Evolutionary conservation across 2,888 invertebrate genomes (phyloP).

Genomic region (Cheilosia scutellata): DNA sequence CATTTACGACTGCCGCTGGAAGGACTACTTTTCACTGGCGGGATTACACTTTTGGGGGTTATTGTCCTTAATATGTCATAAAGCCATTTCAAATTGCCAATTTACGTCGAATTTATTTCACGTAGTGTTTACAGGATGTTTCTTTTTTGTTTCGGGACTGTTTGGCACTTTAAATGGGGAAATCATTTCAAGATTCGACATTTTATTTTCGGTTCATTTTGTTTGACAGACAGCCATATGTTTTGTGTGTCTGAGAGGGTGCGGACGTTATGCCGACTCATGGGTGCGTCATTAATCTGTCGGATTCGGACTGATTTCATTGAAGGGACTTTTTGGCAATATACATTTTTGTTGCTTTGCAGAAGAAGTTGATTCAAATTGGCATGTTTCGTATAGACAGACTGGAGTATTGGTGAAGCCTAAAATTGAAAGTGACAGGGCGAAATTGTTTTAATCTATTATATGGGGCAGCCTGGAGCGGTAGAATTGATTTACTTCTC

Average conservation of each 20-base stretch:
- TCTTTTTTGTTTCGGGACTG: constrained; percentile 37
- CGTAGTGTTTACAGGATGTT: constrained; percentile 75
- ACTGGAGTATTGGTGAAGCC: not conserved
- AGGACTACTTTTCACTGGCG: constrained; percentile 31
- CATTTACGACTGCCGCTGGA: constrained; percentile 70
- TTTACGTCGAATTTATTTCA: constrained; percentile 76
- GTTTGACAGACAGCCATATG: not conserved
- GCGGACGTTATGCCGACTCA: constrained; percentile 32
- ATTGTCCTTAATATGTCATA: constrained; percentile 76
- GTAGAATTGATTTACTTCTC: not conserved
- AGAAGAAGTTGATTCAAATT: constrained; percentile 45
- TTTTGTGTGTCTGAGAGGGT: not conserved
- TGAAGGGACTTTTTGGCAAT: not conserved
- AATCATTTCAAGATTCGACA: constrained; percentile 56
- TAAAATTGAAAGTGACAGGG: constrained; percentile 38
- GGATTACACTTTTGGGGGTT: constrained; percentile 69
- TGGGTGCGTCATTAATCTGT: constrained; percentile 43
- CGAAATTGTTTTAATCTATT: constrained; percentile 6
- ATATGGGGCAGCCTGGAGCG: not conserved
- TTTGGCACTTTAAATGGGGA: constrained; percentile 64
- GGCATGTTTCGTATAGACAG: constrained; percentile 11
- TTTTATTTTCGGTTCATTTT: constrained; percentile 32
- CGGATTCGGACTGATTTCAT: constrained; percentile 10
- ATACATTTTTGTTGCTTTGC: not conserved
- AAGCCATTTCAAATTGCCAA: constrained; percentile 74